Base-by-base conservation (phyloP, 2,888 invertebrate species). In the Acronicta aceris region DNA sequence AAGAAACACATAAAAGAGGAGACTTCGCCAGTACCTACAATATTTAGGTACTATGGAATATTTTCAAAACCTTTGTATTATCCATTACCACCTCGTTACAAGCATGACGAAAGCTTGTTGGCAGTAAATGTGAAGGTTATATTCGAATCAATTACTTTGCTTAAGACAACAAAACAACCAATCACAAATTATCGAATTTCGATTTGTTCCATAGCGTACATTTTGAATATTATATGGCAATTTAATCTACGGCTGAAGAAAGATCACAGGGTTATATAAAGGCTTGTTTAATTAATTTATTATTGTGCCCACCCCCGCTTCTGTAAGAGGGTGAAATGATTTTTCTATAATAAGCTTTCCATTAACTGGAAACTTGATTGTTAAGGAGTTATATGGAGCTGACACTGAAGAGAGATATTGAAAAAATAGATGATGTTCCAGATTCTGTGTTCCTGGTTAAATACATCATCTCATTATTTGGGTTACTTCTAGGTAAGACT, bases 261-360 rank as follows among this genome's bases (percentile, higher is more conserved):
- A 76, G 76, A 77, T 79, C 82, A 74, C 74, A 79, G 62, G 72
- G 47, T 68, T 21, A 66, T 51, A 65, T 76, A 78, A 72, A 65
- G 59, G 50, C 51, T 60, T 74, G 71, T 79, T 83, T 82, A 83
- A 86, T 87, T 83, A 83, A 76, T 69, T 74, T 74, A 77, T 74
- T 76, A 75, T 74, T 75, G 63, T 66, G 53, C 54, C 59, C 54
- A 38, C 61, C 51, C 59, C 69, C 56, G 6, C 21, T 25, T 21
- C 43, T 57, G 38, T 59, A 59, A 63, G 65, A 57, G 60, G 67
- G 66, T 58, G 62, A 74, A 71, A 78, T 67, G 62, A 80, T 84
- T 84, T 86, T 84, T 82, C 70, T 72, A 63, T 71, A 78, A 78
- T 82, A 78, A 79, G 81, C 73, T 79, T 79, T 79, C 79, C 67